Evolutionary conservation across 2,888 invertebrate species (phyloP), one percentile per base, ranked within the genome.

Genomic region (Patella depressa): DNA sequence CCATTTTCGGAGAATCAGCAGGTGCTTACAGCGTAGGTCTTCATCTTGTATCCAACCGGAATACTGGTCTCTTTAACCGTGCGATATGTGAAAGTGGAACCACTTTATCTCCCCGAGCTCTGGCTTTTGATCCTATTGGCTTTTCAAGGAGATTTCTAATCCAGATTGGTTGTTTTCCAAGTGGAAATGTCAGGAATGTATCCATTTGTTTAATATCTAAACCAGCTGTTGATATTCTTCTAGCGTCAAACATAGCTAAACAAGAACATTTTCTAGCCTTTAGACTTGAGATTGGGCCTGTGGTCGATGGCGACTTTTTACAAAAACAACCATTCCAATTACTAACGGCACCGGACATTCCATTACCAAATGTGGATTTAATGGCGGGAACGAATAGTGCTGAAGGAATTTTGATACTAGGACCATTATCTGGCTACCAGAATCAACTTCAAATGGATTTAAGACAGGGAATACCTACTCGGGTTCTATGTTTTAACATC

Each of bases 1-100:
- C 88, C 5, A 73, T 88, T 29, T 83, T 86, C 70, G 88, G 88
- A 5, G 86, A 89, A 71, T 87, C 87, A 19, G 86, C 86, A 3
- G 87, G 87, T 9, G 83, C 83, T 12, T 81, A 79, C 19, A 79
- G 81, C 11, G 84, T 84, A 3, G 80, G 81, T 3, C 78, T 82
- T 19, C 87, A 87, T 45, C 65, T 84, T n/a, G 45, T 89, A 2
- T 85, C 85, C 12, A 86, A 86, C 1, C 34, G 55, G 71, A 82
- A 78, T 53, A 81, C 53, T 17, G 83, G 83, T n/a, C 78, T 86
- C 12, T 85, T 89, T 79, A 78, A 83, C 3, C 80, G 81, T 24
- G 87, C 83, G 45, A 86, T 89, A 65, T 75, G 84, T 79, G 80
- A 85, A 73, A 86, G 86, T 69, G 87, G 86, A 15, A 79, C 76